These are phyloP conservation scores for Phalanger gymnotis DNA, from an alignment of 2,797 vertebrate species.

Conservation along the genomic window DNA sequence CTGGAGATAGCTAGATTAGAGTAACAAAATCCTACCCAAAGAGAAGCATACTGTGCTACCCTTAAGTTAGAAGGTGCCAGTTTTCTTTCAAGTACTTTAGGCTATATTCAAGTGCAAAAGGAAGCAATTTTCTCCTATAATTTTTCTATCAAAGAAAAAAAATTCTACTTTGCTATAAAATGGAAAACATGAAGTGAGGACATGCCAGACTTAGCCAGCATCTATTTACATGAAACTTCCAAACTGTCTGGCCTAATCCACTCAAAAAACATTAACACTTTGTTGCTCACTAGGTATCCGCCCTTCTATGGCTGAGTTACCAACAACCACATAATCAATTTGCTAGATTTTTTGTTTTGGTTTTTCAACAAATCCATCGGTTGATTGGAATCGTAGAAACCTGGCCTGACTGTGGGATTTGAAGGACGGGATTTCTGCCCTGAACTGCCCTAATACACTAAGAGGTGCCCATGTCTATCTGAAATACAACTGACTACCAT, in stretches of 20 bases:
- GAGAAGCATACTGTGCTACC: background rate
- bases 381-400: no score
- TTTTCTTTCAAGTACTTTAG: background rate
- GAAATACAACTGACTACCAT: no score
- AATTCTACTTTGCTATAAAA: background rate
- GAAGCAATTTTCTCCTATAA: conserved; percentile 15
- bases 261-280: background rate
- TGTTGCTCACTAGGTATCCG: background rate
- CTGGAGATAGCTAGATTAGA: background rate
- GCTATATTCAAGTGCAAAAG: conserved; percentile 37
- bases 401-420: no score
- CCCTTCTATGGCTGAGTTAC: background rate
- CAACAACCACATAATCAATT: background rate
- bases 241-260: background rate
- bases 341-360: background rate
- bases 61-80: background rate
- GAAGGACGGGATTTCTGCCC: no score
- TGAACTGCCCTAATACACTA: no score
- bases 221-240: background rate
- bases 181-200: background rate
- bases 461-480: no score
- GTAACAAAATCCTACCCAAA: background rate
- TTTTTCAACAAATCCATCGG: no score
- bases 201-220: background rate
- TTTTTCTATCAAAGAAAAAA: background rate